Evolutionary conservation across 2,797 vertebrate species (phyloP).

Genomic region (Myripristis murdjan): DNA sequence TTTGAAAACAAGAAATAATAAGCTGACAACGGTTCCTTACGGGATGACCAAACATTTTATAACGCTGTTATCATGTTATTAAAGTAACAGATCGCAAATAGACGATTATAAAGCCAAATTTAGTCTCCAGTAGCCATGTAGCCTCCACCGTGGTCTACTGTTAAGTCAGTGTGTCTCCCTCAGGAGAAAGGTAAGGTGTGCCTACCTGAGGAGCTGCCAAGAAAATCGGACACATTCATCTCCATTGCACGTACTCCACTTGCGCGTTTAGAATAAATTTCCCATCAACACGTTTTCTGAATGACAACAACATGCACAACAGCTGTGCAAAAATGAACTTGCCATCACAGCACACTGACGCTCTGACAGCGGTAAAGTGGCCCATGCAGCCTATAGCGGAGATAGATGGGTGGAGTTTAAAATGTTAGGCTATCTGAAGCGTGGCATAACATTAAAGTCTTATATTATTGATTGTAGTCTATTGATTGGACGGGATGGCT

Average conservation of each 20-base stretch:
- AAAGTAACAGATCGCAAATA: no score
- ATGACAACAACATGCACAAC: slow-evolving; percentile 34
- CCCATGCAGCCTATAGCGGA: slow-evolving; percentile 24
- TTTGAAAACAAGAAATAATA: no score
- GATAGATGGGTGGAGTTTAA: slow-evolving; percentile 80
- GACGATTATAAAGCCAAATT: neutral
- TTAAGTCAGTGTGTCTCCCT: slow-evolving; percentile 2
- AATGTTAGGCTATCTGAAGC: slow-evolving; percentile 54
- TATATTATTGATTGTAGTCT: slow-evolving; percentile 55
- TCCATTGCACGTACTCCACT: slow-evolving; percentile 57
- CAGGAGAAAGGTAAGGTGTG: slow-evolving; percentile 22
- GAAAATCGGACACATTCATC: slow-evolving; percentile 39
- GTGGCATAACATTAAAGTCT: slow-evolving; percentile 62
- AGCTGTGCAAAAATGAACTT: slow-evolving; percentile 40
- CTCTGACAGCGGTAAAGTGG: slow-evolving; percentile 50
- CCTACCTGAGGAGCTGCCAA: slow-evolving; percentile 75
- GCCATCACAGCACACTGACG: slow-evolving; percentile 44
- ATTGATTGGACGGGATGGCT: slow-evolving; percentile 59
- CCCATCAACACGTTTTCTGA: slow-evolving; percentile 22
- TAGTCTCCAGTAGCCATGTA: neutral
- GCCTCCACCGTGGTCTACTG: no score
- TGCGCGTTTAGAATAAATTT: slow-evolving; percentile 39
- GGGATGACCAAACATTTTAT: no score
- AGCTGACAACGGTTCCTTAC: no score
- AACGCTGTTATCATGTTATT: no score